Evolutionary conservation across 23 tunicate genomes (phyloP).

Genomic region (Ciona savignyi): DNA sequence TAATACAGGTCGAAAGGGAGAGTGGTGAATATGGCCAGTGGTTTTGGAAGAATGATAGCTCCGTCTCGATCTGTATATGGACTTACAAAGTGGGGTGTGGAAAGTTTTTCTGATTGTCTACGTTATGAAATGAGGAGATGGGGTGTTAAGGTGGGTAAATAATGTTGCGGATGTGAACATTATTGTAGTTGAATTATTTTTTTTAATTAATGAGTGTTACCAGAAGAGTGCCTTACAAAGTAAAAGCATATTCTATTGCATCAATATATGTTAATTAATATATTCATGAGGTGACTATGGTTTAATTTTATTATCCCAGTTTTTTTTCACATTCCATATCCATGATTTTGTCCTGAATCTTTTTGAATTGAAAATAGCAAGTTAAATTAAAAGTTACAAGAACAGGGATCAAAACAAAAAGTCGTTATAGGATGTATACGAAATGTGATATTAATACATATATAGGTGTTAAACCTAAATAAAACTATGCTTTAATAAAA

Average conservation of each 20-base stretch:
- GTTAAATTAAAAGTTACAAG: too few relatives aligned
- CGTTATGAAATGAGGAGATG: slow-evolving; percentile 86
- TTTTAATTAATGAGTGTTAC: background rate
- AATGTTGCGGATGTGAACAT: background rate
- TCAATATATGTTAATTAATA: too few relatives aligned
- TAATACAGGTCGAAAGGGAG: slow-evolving; percentile 64
- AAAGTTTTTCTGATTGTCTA: slow-evolving; percentile 79
- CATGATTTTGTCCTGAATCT: too few relatives aligned
- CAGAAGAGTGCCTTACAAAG: background rate
- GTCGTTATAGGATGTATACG: too few relatives aligned
- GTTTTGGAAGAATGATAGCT: slow-evolving; percentile 80
- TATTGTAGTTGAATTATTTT: background rate
- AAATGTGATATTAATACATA: too few relatives aligned
- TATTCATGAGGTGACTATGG: too few relatives aligned
- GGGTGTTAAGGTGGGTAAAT: slow-evolving; percentile 71
- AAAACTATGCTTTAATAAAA: background rate
- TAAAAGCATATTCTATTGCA: background rate
- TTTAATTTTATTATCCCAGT: too few relatives aligned
- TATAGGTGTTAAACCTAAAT: too few relatives aligned
- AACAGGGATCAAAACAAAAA: too few relatives aligned
- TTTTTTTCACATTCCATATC: too few relatives aligned
- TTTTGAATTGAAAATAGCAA: too few relatives aligned
- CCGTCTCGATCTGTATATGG: slow-evolving; percentile 88
- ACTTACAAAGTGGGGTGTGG: slow-evolving; percentile 75
- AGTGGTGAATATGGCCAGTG: slow-evolving; percentile 94